Conservation (phyloP, 37 sponge, comb jelly and placozoan genomes). For the Halichondria panicea region DNA sequence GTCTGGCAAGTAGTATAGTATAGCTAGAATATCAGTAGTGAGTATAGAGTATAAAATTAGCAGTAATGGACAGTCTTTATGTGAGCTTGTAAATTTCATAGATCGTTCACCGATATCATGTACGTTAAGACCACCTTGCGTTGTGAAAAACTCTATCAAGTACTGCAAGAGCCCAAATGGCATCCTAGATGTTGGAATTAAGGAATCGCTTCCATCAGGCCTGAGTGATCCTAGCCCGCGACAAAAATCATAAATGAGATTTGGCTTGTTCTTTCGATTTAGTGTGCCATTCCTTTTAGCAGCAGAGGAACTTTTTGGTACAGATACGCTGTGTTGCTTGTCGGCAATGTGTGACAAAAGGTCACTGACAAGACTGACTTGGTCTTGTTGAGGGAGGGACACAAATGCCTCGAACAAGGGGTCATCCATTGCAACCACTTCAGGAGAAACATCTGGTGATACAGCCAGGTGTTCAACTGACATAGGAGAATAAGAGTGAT, state of each 20-base stretch:
- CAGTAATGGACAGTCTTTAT: no score
- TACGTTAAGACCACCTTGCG: slow-evolving; percentile 12
- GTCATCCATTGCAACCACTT: no score
- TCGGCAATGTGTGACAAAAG: not conserved
- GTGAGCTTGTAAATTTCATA: no score
- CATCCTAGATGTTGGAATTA: slow-evolving; percentile 30
- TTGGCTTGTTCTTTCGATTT: not conserved
- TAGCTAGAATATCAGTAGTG: no score
- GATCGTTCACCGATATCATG: no score
- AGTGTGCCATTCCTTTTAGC: not conserved
- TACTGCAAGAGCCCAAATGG: slow-evolving; percentile 39
- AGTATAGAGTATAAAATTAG: no score
- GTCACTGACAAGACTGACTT: not conserved
- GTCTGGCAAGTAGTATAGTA: no score
- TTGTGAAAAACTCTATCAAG: slow-evolving; percentile 30
- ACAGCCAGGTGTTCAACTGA: no score
- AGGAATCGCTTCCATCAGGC: slow-evolving; percentile 21
- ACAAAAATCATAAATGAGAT: slow-evolving; percentile 13
- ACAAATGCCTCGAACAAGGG: not conserved
- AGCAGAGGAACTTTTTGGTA: not conserved
- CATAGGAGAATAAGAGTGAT: no score
- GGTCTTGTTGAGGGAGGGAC: not conserved
- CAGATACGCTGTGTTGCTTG: not conserved
- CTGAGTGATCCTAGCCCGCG: slow-evolving; percentile 10
- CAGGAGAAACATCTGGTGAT: no score